Evolutionary conservation across 1,140 invertebrate genomes (phyloP), one percentile per base, ranked within the genome.

Genomic region (Euborellia annulipes): DNA sequence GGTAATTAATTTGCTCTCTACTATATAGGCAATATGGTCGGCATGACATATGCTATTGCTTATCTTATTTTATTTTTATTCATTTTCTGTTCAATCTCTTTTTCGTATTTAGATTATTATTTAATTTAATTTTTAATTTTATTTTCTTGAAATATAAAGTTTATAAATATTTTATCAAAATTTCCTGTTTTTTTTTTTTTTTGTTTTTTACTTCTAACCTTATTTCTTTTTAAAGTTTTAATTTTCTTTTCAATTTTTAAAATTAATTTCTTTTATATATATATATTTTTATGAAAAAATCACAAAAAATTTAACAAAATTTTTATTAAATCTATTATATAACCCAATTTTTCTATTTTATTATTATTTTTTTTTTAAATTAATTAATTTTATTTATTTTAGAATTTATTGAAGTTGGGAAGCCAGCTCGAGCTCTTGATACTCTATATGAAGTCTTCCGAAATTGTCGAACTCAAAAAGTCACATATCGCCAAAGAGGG

Each of bases 401-500:
- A 91, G 86, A 91, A 67, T 90, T 91, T 61, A 88, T 91, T 64
- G 85, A 89, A 63, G 78, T 91, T 52, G 85, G 86, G 16, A 98
- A 98, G 62, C 90, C 92, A 18, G 80, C 87, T 17, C 72, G 91
- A 62, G 96, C 96, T 45, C 71, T 99, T 58, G 94, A 98, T 63
- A 93, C 93, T 14, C 71, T 99, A 20, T 94, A 96, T 66, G 96
- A 98, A 71, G 92, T 98, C 52, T 98, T 99, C 67, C 85, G 93
- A 41, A 95, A 94, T 61, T 67, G 95, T 99, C 34, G 92, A 98
- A 59, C 71, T 99, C 38, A 91, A 93, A 55, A 98, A 98, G 66
- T 94, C 91, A 0, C 90, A 96, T 62, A 85, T 96, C 50, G 96
- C 95, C 16, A 99, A 98, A 62, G 95, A 99, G 65, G 95, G 95